Base-by-base conservation (phyloP, 2,888 invertebrate species). In the Nebria salina region DNA sequence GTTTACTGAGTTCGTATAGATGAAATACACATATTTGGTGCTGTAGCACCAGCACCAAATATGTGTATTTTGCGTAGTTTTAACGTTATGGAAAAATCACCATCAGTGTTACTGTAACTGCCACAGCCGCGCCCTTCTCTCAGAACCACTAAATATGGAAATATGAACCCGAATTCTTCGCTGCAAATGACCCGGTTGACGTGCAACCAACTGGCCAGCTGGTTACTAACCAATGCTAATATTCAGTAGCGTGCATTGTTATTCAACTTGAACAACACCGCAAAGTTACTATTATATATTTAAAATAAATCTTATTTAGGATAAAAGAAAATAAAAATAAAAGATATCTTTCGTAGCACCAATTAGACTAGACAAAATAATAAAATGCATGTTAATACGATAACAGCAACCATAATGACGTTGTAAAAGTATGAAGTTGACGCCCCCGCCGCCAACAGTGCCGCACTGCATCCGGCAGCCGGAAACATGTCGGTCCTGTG, bases 111-210 rank as follows among this genome's bases (percentile, higher is more conserved):
- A 25, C 11, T 34, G 70, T 54, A 25, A 65, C n/a, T 34, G 77
- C 20, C 72, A 26, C 64, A 15, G 54, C 72, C 72, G 64, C 77
- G 77, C 73, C 73, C 78, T 54, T 13, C 13, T 13, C 13, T 54
- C 78, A 20, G 15, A 70, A 70, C 70, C 80, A 81, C 80, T 81
- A 81, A 81, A 81, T 81, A 81, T 81, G 80, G 80, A 81, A 81
- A 81, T 81, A 76, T 81, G 75, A 81, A 72, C 75, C 73, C 73
- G 65, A 75, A 75, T 70, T 73, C 25, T 75, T 68, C 77, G 75
- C 70, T 75, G 80, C 80, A 80, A 80, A 80, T 80, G 80, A 80
- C 68, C 80, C 80, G 80, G 75, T 80, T 80, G 75, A 80, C 80
- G 75, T 80, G 80, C 68, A 66, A 80, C 68, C 34, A 42, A 76